Conservation (phyloP, 1,140 invertebrate genomes). For the Dryas iulia region DNA sequence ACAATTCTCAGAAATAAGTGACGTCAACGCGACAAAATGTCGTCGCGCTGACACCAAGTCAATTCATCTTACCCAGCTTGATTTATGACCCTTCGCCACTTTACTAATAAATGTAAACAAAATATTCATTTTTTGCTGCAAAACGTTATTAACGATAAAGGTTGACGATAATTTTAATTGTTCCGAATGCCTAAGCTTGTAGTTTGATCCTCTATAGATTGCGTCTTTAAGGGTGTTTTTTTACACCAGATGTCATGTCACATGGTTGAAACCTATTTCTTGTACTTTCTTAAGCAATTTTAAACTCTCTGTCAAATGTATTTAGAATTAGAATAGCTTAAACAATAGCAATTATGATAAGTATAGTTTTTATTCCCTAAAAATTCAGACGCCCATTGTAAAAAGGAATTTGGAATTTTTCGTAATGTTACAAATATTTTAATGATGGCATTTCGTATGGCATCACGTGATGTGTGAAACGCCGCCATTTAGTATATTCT, state of each 20-base stretch:
- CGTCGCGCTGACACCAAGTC: slow-evolving; percentile 44
- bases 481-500: not conserved
- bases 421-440: slow-evolving; percentile 71
- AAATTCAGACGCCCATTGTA: slow-evolving; percentile 46
- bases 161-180: slow-evolving; percentile 67
- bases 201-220: slow-evolving; percentile 56
- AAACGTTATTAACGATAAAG: slow-evolving; percentile 67
- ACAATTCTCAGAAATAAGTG: slow-evolving; percentile 40
- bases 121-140: slow-evolving; percentile 61
- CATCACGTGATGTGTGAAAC: slow-evolving; percentile 53
- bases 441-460: slow-evolving; percentile 62
- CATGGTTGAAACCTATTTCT: slow-evolving; percentile 7
- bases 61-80: slow-evolving; percentile 63
- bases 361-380: slow-evolving; percentile 40
- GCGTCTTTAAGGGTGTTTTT: slow-evolving; percentile 50
- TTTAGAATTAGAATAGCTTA: slow-evolving; percentile 11
- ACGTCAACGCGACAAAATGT: slow-evolving; percentile 49
- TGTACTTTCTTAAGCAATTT: not conserved
- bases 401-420: slow-evolving; percentile 52
- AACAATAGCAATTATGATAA: not conserved
- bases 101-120: slow-evolving; percentile 77
- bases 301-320: not conserved
- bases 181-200: slow-evolving; percentile 54
- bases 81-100: slow-evolving; percentile 68
- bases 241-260: slow-evolving; percentile 42